Conservation (phyloP, 2,888 invertebrate genomes). For the Eulithis testata region DNA sequence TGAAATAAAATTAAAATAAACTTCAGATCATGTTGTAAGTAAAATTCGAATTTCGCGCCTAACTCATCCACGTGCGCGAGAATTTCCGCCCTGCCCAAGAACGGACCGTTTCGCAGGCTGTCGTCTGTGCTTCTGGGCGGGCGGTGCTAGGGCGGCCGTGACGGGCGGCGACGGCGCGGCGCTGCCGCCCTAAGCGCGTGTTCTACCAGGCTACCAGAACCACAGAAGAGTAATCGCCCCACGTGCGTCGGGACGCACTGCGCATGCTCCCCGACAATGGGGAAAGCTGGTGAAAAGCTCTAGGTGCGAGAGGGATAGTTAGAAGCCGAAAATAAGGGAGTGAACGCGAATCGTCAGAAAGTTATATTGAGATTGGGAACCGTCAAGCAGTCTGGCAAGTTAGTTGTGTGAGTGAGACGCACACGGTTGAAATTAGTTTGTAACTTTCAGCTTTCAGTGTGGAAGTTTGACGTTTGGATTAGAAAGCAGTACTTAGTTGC, state of each 20-base stretch:
- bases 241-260: slow-evolving; percentile 74
- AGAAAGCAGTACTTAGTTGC: slow-evolving; percentile 8
- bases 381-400: slow-evolving; percentile 82
- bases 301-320: slow-evolving; percentile 59
- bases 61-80: slow-evolving; percentile 67
- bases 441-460: slow-evolving; percentile 19
- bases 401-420: slow-evolving; percentile 49
- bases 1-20: slow-evolving; percentile 26
- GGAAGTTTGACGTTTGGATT: slow-evolving; percentile 17
- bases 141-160: slow-evolving; percentile 67
- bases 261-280: slow-evolving; percentile 68
- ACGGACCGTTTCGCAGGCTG: slow-evolving; percentile 75
- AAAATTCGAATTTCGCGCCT: slow-evolving; percentile 59
- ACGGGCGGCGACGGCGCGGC: slow-evolving; percentile 80
- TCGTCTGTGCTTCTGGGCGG: slow-evolving; percentile 77
- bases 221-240: slow-evolving; percentile 56
- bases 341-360: slow-evolving; percentile 57
- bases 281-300: slow-evolving; percentile 74
- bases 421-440: slow-evolving; percentile 26
- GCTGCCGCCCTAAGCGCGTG: slow-evolving; percentile 83
- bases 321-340: slow-evolving; percentile 68
- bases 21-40: slow-evolving; percentile 50
- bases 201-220: slow-evolving; percentile 76
- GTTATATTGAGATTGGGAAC: slow-evolving; percentile 71
- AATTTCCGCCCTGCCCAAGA: slow-evolving; percentile 59